phyloP scores from a whole-genome alignment of 1,140 invertebrate genomes.

The Latrodectus geometricus region DNA sequence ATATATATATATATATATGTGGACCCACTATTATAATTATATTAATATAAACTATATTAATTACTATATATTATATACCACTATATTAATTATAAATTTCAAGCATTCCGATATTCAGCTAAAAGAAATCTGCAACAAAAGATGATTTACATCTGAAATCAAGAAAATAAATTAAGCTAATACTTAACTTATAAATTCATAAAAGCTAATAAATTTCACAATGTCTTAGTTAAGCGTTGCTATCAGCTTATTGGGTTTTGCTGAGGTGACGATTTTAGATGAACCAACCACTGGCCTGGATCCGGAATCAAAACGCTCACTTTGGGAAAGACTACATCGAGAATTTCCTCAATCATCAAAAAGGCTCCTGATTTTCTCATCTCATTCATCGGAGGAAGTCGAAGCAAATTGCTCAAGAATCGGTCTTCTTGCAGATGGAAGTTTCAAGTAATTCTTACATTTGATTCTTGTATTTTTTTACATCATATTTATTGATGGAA shows the following conservation, averaged over 20 bases:
- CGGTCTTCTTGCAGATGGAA: not conserved
- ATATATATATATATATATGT: no score
- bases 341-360: not conserved
- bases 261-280: not conserved
- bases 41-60: no score
- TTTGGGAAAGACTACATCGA: not conserved
- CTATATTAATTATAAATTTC: no score
- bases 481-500: no score
- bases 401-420: not conserved
- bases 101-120: no score
- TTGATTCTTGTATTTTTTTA: no score
- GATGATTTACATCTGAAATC: no score
- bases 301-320: not conserved
- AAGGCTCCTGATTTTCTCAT: not conserved
- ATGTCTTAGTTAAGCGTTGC: not conserved
- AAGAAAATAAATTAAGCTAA: no score
- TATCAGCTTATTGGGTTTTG: not conserved
- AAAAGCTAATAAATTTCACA: not conserved
- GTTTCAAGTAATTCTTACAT: not conserved
- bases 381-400: not conserved
- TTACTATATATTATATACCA: no score
- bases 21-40: no score
- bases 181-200: no score
- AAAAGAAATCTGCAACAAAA: no score
- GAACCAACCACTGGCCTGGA: slow-evolving; percentile 11